A percentile compares a stretch with the other conserved stretches of the same genome.
Conservation (phyloP, 2,113 vertebrate species). For the Callospermophilus lateralis region DNA sequence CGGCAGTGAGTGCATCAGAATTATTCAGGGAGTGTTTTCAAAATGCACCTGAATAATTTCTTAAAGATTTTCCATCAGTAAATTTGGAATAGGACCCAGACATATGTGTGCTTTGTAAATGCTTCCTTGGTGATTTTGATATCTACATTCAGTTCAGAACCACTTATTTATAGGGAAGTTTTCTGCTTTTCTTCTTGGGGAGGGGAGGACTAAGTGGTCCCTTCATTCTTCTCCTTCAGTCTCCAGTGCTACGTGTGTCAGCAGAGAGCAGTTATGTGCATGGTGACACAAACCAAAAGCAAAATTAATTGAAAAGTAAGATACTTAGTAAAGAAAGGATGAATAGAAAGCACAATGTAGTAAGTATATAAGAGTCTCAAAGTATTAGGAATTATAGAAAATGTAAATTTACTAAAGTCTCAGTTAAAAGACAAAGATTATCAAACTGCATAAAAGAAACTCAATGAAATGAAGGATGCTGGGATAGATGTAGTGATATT, state of each 20-base stretch:
- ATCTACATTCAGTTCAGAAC: neutral
- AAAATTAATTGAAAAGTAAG: neutral
- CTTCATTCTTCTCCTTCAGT: neutral
- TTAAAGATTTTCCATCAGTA: neutral
- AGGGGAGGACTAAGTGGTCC: neutral
- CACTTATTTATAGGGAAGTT: neutral
- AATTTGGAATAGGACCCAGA: neutral
- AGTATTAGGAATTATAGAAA: neutral
- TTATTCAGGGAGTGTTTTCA: slow-evolving; percentile 15
- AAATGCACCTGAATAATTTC: neutral
- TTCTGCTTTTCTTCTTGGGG: neutral
- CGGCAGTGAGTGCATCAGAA: neutral
- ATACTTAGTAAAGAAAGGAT: neutral
- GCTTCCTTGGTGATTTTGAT: neutral
- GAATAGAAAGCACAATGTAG: neutral
- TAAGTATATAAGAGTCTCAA: neutral
- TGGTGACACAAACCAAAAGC: neutral
- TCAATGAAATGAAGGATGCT: slow-evolving; percentile 4
- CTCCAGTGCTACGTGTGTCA: neutral
- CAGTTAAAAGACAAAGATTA: slow-evolving; percentile 23
- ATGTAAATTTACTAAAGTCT: slow-evolving; percentile 32
- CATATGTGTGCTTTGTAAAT: neutral
- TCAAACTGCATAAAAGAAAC: slow-evolving; percentile 15
- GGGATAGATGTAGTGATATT: neutral
- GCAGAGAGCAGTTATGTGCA: neutral